Evolutionary conservation across 2,797 vertebrate genomes (phyloP).

Genomic region (Falco novaeseelandiae): DNA sequence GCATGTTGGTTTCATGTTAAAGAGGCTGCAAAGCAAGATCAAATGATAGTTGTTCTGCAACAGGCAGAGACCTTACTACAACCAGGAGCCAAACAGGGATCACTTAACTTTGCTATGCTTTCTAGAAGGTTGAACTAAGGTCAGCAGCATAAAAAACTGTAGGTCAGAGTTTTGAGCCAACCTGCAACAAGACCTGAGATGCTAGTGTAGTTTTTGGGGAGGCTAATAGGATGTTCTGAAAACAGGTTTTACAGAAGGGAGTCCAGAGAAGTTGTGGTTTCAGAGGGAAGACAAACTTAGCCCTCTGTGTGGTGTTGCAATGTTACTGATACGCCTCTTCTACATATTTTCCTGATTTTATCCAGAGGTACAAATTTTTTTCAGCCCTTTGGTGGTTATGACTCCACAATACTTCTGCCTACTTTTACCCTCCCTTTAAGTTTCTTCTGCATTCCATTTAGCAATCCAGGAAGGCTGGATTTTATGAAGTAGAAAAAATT

Average conservation of each 20-base stretch:
- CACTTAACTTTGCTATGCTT: not conserved
- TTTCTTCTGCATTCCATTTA: not conserved
- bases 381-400: not conserved
- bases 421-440: not conserved
- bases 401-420: not conserved
- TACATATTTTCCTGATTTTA: not conserved
- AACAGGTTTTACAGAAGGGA: not conserved
- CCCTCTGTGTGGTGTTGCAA: not conserved
- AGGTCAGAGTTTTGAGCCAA: not conserved
- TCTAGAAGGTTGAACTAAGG: not conserved
- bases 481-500: not conserved
- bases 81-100: not conserved
- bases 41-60: not conserved
- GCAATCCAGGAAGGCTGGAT: not conserved
- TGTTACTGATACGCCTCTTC: not conserved
- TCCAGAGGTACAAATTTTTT: not conserved
- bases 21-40: not conserved
- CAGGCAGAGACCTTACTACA: not conserved
- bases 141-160: not conserved
- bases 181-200: not conserved
- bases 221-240: not conserved
- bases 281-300: not conserved
- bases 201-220: not conserved
- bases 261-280: not conserved
- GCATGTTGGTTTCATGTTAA: not conserved